phyloP scores from a whole-genome alignment of 2,888 invertebrate species.

The Scaptomyza reducta region DNA sequence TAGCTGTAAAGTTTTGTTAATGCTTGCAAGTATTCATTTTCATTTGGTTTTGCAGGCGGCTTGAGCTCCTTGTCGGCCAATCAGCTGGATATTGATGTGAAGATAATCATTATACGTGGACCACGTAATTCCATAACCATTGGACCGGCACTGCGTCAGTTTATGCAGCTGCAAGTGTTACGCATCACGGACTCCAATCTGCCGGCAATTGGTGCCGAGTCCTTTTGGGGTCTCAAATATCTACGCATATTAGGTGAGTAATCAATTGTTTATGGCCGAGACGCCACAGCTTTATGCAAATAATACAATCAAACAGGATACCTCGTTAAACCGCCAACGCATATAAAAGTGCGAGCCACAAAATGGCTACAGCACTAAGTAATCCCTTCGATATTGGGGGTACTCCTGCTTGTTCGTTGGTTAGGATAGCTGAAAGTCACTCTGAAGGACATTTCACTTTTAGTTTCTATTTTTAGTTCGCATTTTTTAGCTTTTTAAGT shows the following conservation, averaged over 20 bases:
- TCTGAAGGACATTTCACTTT: too few relatives aligned
- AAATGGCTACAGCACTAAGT: constrained; percentile 45
- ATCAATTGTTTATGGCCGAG: constrained; percentile 57
- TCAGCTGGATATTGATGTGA: constrained; percentile 87
- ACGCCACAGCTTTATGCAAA: constrained; percentile 54
- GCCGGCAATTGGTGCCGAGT: constrained; percentile 90
- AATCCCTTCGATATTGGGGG: constrained; percentile 13
- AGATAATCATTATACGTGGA: constrained; percentile 88
- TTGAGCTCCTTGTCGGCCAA: constrained; percentile 88
- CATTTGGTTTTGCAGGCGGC: constrained; percentile 85
- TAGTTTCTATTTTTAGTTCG: too few relatives aligned
- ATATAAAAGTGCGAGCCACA: constrained; percentile 66
- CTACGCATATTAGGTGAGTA: constrained; percentile 85
- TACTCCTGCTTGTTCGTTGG: constrained; percentile 9
- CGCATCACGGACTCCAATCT: constrained; percentile 90
- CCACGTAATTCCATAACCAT: constrained; percentile 89
- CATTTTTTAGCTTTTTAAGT: too few relatives aligned
- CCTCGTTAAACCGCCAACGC: constrained; percentile 70
- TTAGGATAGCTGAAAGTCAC: constrained; percentile 1
- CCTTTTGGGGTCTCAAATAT: constrained; percentile 91
- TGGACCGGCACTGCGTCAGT: constrained; percentile 88
- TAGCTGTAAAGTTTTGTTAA: neutral
- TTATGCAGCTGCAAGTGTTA: constrained; percentile 88
- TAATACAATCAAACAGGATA: constrained; percentile 37
- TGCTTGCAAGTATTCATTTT: constrained; percentile 7